Conservation (phyloP, 1,140 invertebrate genomes). For the Apis cerana region DNA sequence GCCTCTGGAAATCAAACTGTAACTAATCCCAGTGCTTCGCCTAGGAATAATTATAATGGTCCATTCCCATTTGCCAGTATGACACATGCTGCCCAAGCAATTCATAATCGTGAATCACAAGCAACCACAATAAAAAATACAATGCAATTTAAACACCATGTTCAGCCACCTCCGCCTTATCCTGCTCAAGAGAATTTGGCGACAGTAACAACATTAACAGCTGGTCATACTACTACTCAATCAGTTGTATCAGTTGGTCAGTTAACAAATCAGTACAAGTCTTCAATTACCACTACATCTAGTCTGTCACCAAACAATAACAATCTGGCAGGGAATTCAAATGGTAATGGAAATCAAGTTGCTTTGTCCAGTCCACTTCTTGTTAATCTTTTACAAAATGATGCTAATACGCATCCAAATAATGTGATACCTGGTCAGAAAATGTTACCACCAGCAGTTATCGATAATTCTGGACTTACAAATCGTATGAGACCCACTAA, state of each 20-base stretch:
- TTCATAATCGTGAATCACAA: constrained; percentile 80
- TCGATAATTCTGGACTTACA: constrained; percentile 75
- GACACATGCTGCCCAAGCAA: constrained; percentile 89
- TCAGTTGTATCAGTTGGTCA: constrained; percentile 66
- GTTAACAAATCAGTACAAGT: constrained; percentile 71
- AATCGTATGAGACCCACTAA: constrained; percentile 79
- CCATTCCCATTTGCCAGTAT: constrained; percentile 94
- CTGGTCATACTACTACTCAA: constrained; percentile 70
- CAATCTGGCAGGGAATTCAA: constrained; percentile 63
- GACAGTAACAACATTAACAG: constrained; percentile 64
- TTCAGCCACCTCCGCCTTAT: constrained; percentile 79
- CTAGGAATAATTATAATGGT: constrained; percentile 82
- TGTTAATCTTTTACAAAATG: constrained; percentile 95
- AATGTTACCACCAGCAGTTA: constrained; percentile 80
- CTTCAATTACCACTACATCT: constrained; percentile 70
- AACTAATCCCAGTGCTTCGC: constrained; percentile 67
- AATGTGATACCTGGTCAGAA: constrained; percentile 77
- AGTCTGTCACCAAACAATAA: constrained; percentile 74
- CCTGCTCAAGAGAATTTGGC: constrained; percentile 75
- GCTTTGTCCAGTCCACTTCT: constrained; percentile 93
- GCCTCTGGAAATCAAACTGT: constrained; percentile 65
- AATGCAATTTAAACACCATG: constrained; percentile 79
- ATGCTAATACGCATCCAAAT: constrained; percentile 83
- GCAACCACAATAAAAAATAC: constrained; percentile 75
- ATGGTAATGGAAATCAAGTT: constrained; percentile 81